Conservation (phyloP, 2,888 invertebrate species). For the Epinotia bilunana region DNA sequence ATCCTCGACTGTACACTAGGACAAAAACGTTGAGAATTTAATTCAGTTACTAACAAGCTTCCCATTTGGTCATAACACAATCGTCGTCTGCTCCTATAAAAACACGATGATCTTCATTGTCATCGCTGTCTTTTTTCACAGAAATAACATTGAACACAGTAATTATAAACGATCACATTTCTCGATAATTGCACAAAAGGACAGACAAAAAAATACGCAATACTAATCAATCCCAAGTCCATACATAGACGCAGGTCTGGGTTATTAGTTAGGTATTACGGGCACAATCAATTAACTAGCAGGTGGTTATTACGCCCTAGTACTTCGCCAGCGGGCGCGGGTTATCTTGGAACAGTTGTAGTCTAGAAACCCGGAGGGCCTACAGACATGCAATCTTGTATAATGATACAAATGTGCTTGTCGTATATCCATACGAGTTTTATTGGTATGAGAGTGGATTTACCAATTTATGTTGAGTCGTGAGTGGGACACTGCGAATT, state of each 20-base stretch:
- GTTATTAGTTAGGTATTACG: too few species aligned
- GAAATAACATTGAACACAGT: not conserved
- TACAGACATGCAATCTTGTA: conserved; percentile 10
- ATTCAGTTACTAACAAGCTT: not conserved
- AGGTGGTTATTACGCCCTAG: conserved; percentile 35
- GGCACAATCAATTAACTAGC: conserved; percentile 39
- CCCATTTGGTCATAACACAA: not conserved
- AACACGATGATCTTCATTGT: not conserved
- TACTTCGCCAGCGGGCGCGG: conserved; percentile 5
- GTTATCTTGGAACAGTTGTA: conserved; percentile 15
- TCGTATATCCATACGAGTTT: not conserved
- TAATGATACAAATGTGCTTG: not conserved
- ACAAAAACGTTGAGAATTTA: not conserved
- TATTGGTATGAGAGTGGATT: too few species aligned
- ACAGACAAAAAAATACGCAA: not conserved
- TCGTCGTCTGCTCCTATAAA: not conserved
- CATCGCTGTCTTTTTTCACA: not conserved
- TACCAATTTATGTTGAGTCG: too few species aligned
- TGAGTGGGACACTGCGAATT: too few species aligned
- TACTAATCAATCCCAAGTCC: conserved; percentile 18
- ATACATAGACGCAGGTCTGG: conserved; percentile 21
- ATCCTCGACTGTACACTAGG: too few species aligned
- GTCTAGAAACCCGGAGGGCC: conserved; percentile 10
- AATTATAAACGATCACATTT: conserved; percentile 20
- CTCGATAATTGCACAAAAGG: not conserved